Conservation (phyloP, 2,888 invertebrate genomes). For the Anthrax anthrax region DNA sequence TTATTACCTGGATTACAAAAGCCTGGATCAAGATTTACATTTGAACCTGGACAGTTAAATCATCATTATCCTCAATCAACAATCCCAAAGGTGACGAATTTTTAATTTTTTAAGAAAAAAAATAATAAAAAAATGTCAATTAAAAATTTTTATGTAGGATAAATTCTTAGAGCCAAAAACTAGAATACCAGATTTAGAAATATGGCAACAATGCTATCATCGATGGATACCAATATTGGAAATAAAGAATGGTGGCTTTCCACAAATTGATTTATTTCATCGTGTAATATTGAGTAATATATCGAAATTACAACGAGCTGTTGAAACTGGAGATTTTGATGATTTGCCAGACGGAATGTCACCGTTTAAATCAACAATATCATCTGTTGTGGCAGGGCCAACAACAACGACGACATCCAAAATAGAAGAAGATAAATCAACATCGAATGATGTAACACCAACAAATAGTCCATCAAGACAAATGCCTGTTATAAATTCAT, state of each 20-base stretch:
- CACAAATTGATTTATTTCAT: slow-evolving; percentile 33
- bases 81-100: slow-evolving; percentile 20
- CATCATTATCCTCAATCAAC: slow-evolving; percentile 18
- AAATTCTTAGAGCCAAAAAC: slow-evolving; percentile 37
- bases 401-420: slow-evolving; percentile 3
- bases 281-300: slow-evolving; percentile 31
- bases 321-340: slow-evolving; percentile 29
- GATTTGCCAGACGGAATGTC: slow-evolving; percentile 24
- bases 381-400: slow-evolving; percentile 5
- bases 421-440: neutral
- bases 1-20: slow-evolving; percentile 21
- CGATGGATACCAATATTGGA: slow-evolving; percentile 78
- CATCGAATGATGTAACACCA: slow-evolving; percentile 15
- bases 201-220: slow-evolving; percentile 84
- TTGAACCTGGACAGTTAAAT: slow-evolving; percentile 9
- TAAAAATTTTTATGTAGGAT: slow-evolving; percentile 16
- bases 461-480: slow-evolving; percentile 18
- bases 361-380: neutral
- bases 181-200: slow-evolving; percentile 43
- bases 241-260: slow-evolving; percentile 32
- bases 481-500: slow-evolving; percentile 30
- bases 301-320: slow-evolving; percentile 28
- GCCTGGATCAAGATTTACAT: slow-evolving; percentile 13
- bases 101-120: neutral
- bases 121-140: neutral